These are phyloP conservation scores for Hylia prasina DNA, from an alignment of 2,113 vertebrate species.

Conservation along the genomic window DNA sequence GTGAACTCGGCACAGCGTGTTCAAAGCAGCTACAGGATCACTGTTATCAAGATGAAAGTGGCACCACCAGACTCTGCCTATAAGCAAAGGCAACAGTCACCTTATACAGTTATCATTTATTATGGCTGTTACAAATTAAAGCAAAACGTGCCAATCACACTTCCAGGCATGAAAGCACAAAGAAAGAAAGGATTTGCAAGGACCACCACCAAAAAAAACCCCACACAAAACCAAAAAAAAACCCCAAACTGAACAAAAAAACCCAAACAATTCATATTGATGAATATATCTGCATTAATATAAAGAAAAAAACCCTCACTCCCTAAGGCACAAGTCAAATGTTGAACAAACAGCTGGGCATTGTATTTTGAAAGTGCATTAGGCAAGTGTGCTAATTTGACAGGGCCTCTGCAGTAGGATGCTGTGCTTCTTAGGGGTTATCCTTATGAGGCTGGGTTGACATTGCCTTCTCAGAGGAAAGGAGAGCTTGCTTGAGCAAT, in stretches of 20 bases:
- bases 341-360: neutral
- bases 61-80: neutral
- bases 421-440: neutral
- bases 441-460: neutral
- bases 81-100: neutral
- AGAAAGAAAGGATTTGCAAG: neutral
- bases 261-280: neutral
- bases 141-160: neutral
- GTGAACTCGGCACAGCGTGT: neutral
- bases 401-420: neutral
- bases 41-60: neutral
- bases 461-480: constrained; percentile 31
- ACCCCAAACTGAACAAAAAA: neutral
- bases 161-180: neutral
- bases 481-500: constrained; percentile 37
- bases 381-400: neutral
- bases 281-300: neutral
- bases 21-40: neutral
- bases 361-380: neutral
- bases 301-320: neutral
- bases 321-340: neutral
- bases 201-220: neutral
- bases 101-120: neutral
- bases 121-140: neutral
- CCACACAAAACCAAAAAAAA: neutral